phyloP scores from a whole-genome alignment of 2,888 invertebrate species.

The Tuberolachnus salignus region DNA sequence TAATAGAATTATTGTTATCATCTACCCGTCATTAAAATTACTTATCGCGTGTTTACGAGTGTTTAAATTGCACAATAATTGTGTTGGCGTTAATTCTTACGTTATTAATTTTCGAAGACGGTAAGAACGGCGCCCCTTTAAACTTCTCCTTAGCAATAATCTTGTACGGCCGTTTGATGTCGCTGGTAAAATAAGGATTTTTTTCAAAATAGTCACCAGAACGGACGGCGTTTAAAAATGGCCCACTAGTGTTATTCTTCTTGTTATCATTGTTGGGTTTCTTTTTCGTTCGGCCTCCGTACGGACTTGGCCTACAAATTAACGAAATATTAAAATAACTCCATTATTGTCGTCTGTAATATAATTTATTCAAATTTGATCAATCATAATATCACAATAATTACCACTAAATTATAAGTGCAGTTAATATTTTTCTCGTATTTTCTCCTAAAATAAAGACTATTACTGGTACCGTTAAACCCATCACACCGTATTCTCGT shows the following conservation, averaged over 20 bases:
- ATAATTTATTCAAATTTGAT: too few species aligned
- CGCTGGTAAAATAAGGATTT: constrained; percentile 15
- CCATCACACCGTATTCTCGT: too few species aligned
- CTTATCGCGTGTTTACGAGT: too few species aligned
- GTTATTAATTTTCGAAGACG: constrained; percentile 7
- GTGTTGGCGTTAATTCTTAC: background rate
- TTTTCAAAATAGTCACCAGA: background rate
- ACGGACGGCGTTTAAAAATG: constrained; percentile 4
- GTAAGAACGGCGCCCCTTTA: constrained; percentile 13
- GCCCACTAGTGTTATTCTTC: background rate
- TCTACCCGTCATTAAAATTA: too few species aligned
- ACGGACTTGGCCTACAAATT: constrained; percentile 5
- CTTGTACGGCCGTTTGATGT: background rate
- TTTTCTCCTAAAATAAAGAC: too few species aligned
- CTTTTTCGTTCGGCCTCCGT: background rate
- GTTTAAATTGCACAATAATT: background rate
- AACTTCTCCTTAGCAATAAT: background rate
- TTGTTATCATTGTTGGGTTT: background rate
- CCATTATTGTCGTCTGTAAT: too few species aligned
- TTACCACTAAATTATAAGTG: too few species aligned
- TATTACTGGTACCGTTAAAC: too few species aligned
- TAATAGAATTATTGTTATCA: too few species aligned
- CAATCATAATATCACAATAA: too few species aligned
- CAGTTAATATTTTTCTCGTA: too few species aligned
- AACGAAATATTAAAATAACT: background rate